Evolutionary conservation across 2,888 invertebrate genomes (phyloP), one percentile per base, ranked within the genome.

Genomic region (Brachypalpus laphriformis): DNA sequence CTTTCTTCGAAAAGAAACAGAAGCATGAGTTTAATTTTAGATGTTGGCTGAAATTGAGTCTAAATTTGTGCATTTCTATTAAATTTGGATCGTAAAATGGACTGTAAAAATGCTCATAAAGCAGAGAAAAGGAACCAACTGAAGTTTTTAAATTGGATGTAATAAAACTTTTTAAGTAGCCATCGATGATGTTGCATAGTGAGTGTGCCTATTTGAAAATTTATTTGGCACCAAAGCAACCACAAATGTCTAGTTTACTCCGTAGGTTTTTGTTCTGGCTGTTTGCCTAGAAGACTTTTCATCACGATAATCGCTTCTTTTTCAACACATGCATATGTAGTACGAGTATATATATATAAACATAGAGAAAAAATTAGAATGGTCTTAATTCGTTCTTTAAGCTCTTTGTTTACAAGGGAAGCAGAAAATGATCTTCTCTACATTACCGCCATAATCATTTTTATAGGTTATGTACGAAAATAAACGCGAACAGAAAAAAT

Each of bases 251-350:
- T 42, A 25, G 42, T 56, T 68, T 68, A 68, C 40, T 40, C 11
- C 28, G 16, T 66, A 31, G 25, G 8, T 54, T 40, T 68, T n/a
- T n/a, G n/a, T n/a, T n/a, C n/a, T 68, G 68, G 54, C 68, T 16
- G 5, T 3, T 11, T 68, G 68, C 68, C 68, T 16, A 56, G 16
- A 42, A 54, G 9, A 31, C 16, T 22, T 34, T 51, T 51, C 7
- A 22, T 40, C 37, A 22, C 20, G 14, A 51, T 16, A 51, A 37
- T 14, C 14, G 8, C 8, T 66, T 54, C n/a, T 49, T 16, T 9
- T 9, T 31, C 34, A 40, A 1, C 0, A 34, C 9, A n/a, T 40
- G 14, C 37, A 40, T 40, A 9, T 8, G 8, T 37, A 37, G n/a
- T n/a, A n/a, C n/a, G n/a, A n/a, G n/a, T n/a, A n/a, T n/a, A n/a